Evolutionary conservation across 2,797 vertebrate species (phyloP).

Genomic region (Rhabdomys pumilio): DNA sequence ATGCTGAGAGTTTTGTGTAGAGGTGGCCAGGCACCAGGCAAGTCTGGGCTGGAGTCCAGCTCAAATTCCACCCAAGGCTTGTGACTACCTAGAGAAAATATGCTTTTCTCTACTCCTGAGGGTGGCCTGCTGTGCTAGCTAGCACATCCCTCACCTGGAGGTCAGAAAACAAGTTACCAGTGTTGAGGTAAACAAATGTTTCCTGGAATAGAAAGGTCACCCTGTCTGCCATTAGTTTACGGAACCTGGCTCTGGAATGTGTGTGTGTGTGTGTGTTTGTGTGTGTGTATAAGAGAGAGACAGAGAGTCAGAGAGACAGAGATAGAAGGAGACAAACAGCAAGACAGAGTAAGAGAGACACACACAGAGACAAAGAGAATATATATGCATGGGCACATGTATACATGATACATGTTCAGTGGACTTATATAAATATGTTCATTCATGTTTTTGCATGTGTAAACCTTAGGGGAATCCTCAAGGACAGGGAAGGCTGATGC

Average conservation of each 20-base stretch:
- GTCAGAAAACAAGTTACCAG: constrained; percentile 27
- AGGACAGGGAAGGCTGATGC: background rate
- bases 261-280: background rate
- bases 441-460: background rate
- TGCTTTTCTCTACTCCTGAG: background rate
- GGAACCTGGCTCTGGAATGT: background rate
- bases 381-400: background rate
- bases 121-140: background rate
- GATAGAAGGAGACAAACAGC: background rate
- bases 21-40: background rate
- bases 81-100: background rate
- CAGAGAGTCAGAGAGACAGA: background rate
- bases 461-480: background rate
- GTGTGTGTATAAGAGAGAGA: background rate
- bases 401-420: background rate
- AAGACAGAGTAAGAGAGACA: background rate
- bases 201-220: background rate
- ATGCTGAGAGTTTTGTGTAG: background rate
- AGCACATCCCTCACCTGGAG: background rate
- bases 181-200: constrained; percentile 14
- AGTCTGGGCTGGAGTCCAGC: background rate
- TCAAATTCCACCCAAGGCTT: background rate
- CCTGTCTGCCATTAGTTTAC: background rate
- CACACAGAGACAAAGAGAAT: background rate
- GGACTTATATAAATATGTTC: background rate